Conservation (phyloP, 2,888 invertebrate species). For the Trichogramma evanescens region DNA sequence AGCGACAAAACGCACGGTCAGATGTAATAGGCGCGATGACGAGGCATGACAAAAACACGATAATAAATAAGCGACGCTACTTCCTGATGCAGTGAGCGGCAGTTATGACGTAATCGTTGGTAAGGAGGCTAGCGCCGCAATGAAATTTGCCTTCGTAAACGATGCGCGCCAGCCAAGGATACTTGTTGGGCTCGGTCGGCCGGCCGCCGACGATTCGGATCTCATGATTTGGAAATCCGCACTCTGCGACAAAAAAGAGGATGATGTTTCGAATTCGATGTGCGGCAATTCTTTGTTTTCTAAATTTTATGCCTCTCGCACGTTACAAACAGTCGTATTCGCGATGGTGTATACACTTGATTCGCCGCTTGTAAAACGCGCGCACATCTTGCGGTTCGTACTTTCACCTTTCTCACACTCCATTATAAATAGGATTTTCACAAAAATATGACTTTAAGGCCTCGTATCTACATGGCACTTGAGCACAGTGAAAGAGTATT, state of each 20-base stretch:
- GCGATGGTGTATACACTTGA: background rate
- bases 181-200: slow-evolving; percentile 74
- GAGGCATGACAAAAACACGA: too few relatives aligned
- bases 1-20: background rate
- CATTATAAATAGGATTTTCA: too few relatives aligned
- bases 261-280: too few relatives aligned
- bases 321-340: too few relatives aligned
- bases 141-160: slow-evolving; percentile 85
- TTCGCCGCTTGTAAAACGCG: background rate
- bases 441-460: too few relatives aligned
- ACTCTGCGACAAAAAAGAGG: slow-evolving; percentile 54
- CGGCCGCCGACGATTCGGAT: slow-evolving; percentile 79
- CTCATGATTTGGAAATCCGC: slow-evolving; percentile 77
- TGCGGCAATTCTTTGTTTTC: background rate
- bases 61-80: slow-evolving; percentile 42
- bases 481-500: too few relatives aligned
- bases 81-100: slow-evolving; percentile 81
- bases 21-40: background rate
- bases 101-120: slow-evolving; percentile 76
- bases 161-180: slow-evolving; percentile 81
- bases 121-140: slow-evolving; percentile 77
- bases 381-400: too few relatives aligned
- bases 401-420: too few relatives aligned
- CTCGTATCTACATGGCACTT: too few relatives aligned
- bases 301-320: background rate